Conservation (phyloP, 2,113 vertebrate genomes). For the Rhinolophus sinicus region DNA sequence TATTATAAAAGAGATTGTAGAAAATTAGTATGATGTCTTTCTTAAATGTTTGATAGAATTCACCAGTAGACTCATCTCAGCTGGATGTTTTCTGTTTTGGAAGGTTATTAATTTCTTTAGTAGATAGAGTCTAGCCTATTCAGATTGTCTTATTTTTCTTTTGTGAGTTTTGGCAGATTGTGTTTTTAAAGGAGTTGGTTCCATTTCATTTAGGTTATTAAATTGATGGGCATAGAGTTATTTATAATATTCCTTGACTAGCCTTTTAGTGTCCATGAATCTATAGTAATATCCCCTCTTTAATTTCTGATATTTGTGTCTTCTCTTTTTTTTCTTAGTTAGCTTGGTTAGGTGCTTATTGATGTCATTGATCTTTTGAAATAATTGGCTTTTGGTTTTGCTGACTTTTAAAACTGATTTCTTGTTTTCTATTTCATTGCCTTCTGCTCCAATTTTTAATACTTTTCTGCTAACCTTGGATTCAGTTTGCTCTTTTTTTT, state of each 20-base stretch:
- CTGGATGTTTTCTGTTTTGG: not conserved
- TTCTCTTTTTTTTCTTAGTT: not conserved
- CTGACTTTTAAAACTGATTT: not conserved
- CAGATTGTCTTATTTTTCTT: not conserved
- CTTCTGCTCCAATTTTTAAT: not conserved
- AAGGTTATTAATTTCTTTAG: conserved; percentile 20
- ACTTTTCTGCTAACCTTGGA: not conserved
- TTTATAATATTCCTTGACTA: not conserved
- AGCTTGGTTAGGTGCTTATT: not conserved
- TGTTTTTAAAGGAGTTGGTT: not conserved
- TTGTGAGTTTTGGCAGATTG: not conserved
- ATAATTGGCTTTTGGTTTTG: not conserved
- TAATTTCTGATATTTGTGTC: conserved; percentile 4
- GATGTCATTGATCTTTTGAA: not conserved
- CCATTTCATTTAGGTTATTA: not conserved
- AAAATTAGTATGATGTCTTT: not conserved
- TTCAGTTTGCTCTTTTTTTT: not conserved
- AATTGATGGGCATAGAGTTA: not conserved
- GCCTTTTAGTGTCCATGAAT: not conserved
- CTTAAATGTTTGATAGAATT: not conserved
- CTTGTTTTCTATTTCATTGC: not conserved
- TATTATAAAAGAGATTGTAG: not conserved
- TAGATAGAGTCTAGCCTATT: not conserved
- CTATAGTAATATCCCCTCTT: not conserved
- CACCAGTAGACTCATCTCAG: not conserved